Evolutionary conservation across 2,113 vertebrate species (phyloP).

Genomic region (Hepsetus odoe): DNA sequence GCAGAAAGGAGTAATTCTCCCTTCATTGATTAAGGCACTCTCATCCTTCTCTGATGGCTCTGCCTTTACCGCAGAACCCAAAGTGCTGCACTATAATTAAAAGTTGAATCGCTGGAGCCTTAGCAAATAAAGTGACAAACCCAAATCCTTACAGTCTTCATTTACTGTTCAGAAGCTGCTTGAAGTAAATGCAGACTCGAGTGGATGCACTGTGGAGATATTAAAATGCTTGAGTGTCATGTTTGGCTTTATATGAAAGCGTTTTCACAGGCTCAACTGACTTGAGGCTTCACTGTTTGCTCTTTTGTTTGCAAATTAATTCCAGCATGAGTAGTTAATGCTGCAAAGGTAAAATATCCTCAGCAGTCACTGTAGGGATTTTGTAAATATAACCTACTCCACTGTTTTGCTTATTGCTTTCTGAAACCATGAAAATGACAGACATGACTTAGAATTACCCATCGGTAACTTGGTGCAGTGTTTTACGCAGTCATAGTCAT

Average conservation of each 20-base stretch:
- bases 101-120: constrained; percentile 31
- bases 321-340: background rate
- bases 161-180: background rate
- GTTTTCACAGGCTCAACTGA: background rate
- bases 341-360: background rate
- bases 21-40: constrained; percentile 62
- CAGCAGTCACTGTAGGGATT: background rate
- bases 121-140: constrained; percentile 17
- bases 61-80: constrained; percentile 32
- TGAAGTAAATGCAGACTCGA: background rate
- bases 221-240: background rate
- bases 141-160: background rate
- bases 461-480: no score
- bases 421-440: no score
- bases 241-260: background rate
- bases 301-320: background rate
- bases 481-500: no score
- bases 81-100: constrained; percentile 54
- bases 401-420: no score
- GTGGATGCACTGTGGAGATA: background rate
- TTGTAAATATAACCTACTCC: no score
- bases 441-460: no score
- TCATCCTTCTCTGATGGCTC: constrained; percentile 44
- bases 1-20: constrained; percentile 62
- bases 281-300: background rate